Evolutionary conservation across 2,797 vertebrate genomes (phyloP), one percentile per base, ranked within the genome.

Genomic region (Microctenopoma steveboyesi): DNA sequence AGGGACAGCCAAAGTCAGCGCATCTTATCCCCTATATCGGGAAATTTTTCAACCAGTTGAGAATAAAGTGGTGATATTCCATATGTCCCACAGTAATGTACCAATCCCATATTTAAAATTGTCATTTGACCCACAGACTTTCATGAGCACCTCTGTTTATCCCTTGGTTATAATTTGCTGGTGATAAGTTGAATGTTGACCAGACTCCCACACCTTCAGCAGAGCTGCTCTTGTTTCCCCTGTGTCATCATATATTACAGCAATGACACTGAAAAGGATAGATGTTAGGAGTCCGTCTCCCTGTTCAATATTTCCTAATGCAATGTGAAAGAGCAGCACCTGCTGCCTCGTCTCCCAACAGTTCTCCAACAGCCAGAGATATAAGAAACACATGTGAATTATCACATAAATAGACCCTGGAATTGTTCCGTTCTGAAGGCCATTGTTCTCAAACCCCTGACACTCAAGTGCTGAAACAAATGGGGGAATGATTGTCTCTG

Each of bases 401-500:
- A 79, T 63, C 69, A 70, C 81, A 79, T 77, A 83, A 82, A 85
- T 76, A 71, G 73, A 78, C 28, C 18, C 51, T 72, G 74, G 70
- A 72, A 86, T 74, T 74, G 79, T 42, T 56, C 49, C 60, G 64
- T 75, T 82, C 58, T 57, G 64, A 40, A 72, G 70, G 68, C 53
- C 62, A 51, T 46, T 48, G 52, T 49, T 30, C 61, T 62, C 53
- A 43, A 3, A 22, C 56, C 63, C 50, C 50, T 71, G 35, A 67
- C 16, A 37, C 50, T 52, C 46, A 59, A 82, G 68, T 61, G 54
- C 75, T 87, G 69, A 54, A 48, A 74, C 61, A 79, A 85, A 86
- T 65, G 43, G 48, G 48, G 69, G 71, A 43, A 57, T 61, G 74
- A 87, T 90, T 86, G 76, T 71, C 72, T 64, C 59, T 49, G 64